phyloP scores from a whole-genome alignment of 2,797 vertebrate species.

The Hozukius guyotensis region DNA sequence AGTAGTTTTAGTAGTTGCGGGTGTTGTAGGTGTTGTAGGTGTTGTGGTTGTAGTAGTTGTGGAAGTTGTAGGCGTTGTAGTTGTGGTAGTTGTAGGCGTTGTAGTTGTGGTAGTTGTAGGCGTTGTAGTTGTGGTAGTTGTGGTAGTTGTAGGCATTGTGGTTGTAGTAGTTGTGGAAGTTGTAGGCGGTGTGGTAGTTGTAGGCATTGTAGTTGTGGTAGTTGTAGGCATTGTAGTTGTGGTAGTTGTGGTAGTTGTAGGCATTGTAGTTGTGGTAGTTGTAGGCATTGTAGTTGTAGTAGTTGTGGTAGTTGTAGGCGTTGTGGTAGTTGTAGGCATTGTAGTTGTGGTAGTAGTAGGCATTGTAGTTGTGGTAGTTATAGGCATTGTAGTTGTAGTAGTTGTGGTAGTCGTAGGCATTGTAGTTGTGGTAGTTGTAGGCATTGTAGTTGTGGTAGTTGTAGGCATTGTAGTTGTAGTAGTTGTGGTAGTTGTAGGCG shows the following conservation, averaged over 20 bases:
- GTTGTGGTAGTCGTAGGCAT: neutral
- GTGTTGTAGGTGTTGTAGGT: neutral
- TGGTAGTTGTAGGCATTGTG: fast-evolving
- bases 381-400: neutral
- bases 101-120: too few relatives aligned
- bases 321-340: neutral
- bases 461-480: neutral
- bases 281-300: too few relatives aligned
- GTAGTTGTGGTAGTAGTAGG: neutral
- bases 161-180: too few relatives aligned
- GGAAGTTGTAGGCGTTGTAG: neutral
- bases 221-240: too few relatives aligned
- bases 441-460: neutral
- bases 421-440: too few relatives aligned
- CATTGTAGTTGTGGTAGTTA: neutral
- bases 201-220: too few relatives aligned
- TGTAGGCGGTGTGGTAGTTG: too few relatives aligned
- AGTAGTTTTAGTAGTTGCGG: neutral
- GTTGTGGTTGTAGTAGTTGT: neutral
- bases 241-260: too few relatives aligned
- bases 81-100: neutral
- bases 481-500: neutral
- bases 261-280: neutral
- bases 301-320: neutral
- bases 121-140: neutral